phyloP scores from a whole-genome alignment of 2,888 invertebrate species.

The Agapetus fuscipes region DNA sequence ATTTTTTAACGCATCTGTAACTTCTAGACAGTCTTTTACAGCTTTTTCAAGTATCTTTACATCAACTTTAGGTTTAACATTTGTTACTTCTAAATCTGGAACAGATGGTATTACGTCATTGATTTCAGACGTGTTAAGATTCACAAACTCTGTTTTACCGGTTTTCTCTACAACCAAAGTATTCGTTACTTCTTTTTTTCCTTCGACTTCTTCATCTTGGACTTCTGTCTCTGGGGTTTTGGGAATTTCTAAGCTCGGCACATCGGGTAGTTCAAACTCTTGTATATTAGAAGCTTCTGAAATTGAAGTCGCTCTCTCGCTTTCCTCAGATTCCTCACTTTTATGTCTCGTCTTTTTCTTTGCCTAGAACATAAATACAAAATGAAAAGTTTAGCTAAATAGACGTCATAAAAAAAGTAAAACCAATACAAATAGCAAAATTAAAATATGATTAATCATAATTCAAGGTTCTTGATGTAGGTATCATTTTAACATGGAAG shows the following conservation, averaged over 20 bases:
- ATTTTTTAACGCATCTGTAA: not conserved
- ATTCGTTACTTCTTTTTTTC: not conserved
- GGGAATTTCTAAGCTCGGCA: not conserved
- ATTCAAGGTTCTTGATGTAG: not conserved
- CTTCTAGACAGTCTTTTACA: not conserved
- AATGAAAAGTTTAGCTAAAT: not conserved
- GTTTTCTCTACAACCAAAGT: not conserved
- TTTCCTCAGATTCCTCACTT: conserved; percentile 3
- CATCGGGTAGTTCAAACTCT: not conserved
- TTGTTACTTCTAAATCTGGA: not conserved
- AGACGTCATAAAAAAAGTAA: not conserved
- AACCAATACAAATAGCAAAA: too few species aligned
- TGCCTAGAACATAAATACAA: conserved; percentile 1
- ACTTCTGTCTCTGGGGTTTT: not conserved
- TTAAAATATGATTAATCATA: not conserved
- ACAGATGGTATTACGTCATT: not conserved
- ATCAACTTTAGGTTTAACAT: too few species aligned
- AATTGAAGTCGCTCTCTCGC: too few species aligned
- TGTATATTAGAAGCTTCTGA: not conserved
- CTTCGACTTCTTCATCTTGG: conserved; percentile 1
- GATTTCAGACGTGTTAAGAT: not conserved
- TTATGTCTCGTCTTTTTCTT: conserved; percentile 10
- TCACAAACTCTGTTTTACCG: not conserved
- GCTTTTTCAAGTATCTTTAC: conserved; percentile 2
- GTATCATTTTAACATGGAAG: not conserved